Percentiles rank a stretch among this genome's conserved stretches.
Conservation (phyloP, 2,888 invertebrate species). For the Papilio demoleus region DNA sequence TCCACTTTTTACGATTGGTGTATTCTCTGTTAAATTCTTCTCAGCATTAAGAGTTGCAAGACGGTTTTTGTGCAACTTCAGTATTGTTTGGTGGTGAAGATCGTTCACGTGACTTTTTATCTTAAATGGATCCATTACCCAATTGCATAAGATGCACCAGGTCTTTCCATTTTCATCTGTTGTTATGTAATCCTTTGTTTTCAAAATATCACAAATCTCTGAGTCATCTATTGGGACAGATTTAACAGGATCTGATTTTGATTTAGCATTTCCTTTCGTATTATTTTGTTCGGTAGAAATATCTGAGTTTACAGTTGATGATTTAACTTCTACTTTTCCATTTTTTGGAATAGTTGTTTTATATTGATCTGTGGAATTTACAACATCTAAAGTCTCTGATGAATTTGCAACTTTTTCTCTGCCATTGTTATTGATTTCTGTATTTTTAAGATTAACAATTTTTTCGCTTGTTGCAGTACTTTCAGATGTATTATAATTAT, state of each 20-base stretch:
- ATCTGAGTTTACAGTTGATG: background rate
- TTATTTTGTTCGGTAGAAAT: background rate
- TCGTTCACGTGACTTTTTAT: slow-evolving; percentile 43
- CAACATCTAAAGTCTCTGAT: background rate
- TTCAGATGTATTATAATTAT: slow-evolving; percentile 7
- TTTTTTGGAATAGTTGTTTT: background rate
- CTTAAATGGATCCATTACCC: slow-evolving; percentile 40
- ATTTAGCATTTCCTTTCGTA: background rate
- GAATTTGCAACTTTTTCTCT: background rate
- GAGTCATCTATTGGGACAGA: slow-evolving; percentile 40
- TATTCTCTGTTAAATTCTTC: slow-evolving; percentile 14
- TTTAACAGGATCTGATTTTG: slow-evolving; percentile 5
- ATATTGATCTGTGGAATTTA: background rate
- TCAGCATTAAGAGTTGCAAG: slow-evolving; percentile 11
- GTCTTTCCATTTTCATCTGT: slow-evolving; percentile 40
- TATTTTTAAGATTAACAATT: background rate
- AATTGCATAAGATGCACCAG: slow-evolving; percentile 53
- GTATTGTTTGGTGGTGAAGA: slow-evolving; percentile 49
- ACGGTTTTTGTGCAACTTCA: slow-evolving; percentile 49
- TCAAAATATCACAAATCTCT: slow-evolving; percentile 45
- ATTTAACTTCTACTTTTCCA: background rate
- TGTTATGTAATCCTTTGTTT: slow-evolving; percentile 46
- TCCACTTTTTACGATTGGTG: slow-evolving; percentile 21
- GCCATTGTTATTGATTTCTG: background rate
- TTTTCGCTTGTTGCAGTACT: slow-evolving; percentile 14